Percentiles rank a stretch among this genome's conserved stretches.
Conservation (phyloP, 2,113 vertebrate genomes). For the Mesoclemmys tuberculata region DNA sequence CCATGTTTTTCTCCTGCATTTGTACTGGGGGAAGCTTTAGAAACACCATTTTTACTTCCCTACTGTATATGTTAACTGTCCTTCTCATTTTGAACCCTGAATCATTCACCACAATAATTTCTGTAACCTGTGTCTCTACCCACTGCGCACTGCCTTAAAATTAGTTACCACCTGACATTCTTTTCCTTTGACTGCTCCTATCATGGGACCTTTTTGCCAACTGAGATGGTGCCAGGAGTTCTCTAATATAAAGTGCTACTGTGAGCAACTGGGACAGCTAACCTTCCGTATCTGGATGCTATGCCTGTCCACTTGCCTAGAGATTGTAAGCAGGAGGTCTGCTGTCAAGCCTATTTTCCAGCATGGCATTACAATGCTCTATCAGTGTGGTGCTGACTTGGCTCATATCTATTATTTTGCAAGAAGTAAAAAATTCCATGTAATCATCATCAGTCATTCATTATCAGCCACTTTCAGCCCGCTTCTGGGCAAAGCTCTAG, state of each 20-base stretch:
- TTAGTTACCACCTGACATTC: not conserved
- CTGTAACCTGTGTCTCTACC: not conserved
- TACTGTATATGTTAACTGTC: conserved; percentile 38
- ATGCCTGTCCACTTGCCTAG: rapidly evolving
- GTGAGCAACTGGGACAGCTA: not conserved
- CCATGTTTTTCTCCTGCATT: conserved; percentile 1
- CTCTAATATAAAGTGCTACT: not conserved
- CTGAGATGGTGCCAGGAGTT: not conserved
- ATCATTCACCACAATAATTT: conserved; percentile 33
- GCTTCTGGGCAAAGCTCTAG: conserved; percentile 55
- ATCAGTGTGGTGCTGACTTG: not conserved
- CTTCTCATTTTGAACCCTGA: not conserved
- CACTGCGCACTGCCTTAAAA: not conserved
- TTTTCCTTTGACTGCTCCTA: not conserved
- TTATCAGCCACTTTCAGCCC: conserved; percentile 65
- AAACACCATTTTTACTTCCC: conserved; percentile 35
- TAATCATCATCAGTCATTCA: conserved; percentile 63
- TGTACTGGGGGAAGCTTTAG: conserved; percentile 24
- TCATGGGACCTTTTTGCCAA: rapidly evolving
- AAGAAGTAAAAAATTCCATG: conserved; percentile 39
- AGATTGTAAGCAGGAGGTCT: not conserved
- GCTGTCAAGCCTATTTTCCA: not conserved
- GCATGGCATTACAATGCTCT: not conserved
- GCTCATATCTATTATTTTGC: conserved; percentile 30
- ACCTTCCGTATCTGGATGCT: not conserved